A percentile compares a stretch with the other conserved stretches of the same genome.
These are phyloP conservation scores for Agrotis puta DNA, from an alignment of 2,888 invertebrate genomes.

Conservation along the genomic window DNA sequence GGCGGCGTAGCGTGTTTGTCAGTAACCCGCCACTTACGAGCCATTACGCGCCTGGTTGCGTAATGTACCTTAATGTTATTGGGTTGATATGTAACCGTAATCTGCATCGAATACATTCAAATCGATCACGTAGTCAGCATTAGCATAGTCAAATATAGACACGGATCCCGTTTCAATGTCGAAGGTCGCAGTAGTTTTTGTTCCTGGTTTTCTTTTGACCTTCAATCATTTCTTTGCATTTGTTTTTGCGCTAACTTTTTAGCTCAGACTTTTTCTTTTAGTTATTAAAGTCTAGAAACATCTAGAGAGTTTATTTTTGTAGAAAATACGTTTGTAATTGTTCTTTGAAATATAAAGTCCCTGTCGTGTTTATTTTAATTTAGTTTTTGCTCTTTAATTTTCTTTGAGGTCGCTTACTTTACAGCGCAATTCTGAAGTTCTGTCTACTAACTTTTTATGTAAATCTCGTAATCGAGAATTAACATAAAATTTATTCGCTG, in stretches of 20 bases:
- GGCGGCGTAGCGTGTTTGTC: conserved; percentile 65
- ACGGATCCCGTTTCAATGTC: conserved; percentile 36
- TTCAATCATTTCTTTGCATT: conserved; percentile 39
- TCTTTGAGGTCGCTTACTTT: background rate
- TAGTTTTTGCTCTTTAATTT: conserved; percentile 21
- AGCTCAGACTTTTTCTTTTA: conserved; percentile 7
- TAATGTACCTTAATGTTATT: conserved; percentile 69
- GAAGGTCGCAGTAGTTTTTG: conserved; percentile 52
- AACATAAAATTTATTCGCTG: conserved; percentile 15
- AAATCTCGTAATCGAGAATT: conserved; percentile 28
- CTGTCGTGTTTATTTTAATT: conserved; percentile 19
- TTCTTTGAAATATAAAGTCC: conserved; percentile 11
- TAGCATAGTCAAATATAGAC: conserved; percentile 42
- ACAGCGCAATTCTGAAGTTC: conserved; percentile 1
- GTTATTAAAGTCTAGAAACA: conserved; percentile 7
- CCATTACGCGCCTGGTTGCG: conserved; percentile 72
- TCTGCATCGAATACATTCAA: conserved; percentile 36
- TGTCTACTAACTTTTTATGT: conserved; percentile 27
- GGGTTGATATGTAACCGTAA: conserved; percentile 52
- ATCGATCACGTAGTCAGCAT: conserved; percentile 42
- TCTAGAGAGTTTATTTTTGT: conserved; percentile 7
- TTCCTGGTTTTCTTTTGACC: conserved; percentile 49
- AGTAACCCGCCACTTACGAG: conserved; percentile 68
- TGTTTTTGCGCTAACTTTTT: conserved; percentile 22
- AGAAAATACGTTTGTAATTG: conserved; percentile 3